These are phyloP conservation scores for Scaptodrosophila lebanonensis DNA, from an alignment of 1,140 invertebrate species.

Conservation along the genomic window DNA sequence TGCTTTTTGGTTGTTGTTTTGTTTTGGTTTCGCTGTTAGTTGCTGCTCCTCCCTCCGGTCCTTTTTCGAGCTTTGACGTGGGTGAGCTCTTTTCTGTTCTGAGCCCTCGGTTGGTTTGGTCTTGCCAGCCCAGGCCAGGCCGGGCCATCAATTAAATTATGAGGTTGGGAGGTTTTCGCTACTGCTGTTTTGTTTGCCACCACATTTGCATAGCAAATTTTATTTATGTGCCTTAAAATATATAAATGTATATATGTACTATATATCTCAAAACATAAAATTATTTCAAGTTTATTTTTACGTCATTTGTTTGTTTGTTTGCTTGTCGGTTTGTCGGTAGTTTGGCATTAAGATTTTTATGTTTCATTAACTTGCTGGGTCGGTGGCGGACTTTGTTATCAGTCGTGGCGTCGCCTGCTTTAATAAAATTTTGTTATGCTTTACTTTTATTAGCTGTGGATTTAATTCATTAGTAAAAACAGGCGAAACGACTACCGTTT, in stretches of 20 bases:
- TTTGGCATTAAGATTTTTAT: constrained; percentile 48
- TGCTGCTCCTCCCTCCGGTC: constrained; percentile 21
- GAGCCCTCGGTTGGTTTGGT: too few species aligned
- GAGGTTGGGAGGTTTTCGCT: too few species aligned
- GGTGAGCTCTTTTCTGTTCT: too few species aligned
- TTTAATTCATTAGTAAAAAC: constrained; percentile 63
- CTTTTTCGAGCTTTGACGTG: constrained; percentile 19
- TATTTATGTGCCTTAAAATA: constrained; percentile 55
- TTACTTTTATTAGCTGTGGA: constrained; percentile 59
- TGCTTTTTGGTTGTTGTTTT: constrained; percentile 18
- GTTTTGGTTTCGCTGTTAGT: constrained; percentile 13
- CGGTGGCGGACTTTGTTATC: constrained; percentile 23
- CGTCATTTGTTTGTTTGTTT: constrained; percentile 1
- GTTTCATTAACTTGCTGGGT: constrained; percentile 27
- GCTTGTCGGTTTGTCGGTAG: constrained; percentile 43
- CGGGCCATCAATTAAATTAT: constrained; percentile 47
- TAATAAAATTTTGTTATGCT: constrained; percentile 21
- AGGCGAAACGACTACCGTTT: too few species aligned
- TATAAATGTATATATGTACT: constrained; percentile 26
- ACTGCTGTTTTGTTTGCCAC: too few species aligned
- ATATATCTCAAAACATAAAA: constrained; percentile 1
- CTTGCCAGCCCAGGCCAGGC: too few species aligned
- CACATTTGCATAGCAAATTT: constrained; percentile 22
- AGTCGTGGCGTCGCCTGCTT: constrained; percentile 20
- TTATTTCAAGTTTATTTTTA: neutral